Evolutionary conservation across 2,113 vertebrate species (phyloP), one percentile per base, ranked within the genome.

Genomic region (Callocephalon fimbriatum): DNA sequence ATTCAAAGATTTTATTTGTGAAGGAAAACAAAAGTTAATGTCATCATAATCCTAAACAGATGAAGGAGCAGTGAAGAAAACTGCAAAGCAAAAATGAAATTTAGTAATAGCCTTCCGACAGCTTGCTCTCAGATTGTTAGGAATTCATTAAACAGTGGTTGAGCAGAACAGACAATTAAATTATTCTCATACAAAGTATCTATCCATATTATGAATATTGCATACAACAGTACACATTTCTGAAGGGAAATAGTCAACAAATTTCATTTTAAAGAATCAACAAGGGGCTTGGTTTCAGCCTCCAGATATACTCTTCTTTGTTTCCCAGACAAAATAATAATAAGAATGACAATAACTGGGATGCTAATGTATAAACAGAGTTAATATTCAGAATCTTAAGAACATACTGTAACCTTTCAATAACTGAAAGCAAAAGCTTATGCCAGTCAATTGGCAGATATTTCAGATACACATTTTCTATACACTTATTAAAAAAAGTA

Each of bases 81-180:
- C 85, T 94, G 88, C 58, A 97, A 83, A 97, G 51, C 73, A 98
- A 98, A 98, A 96, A 98, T 7, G 40, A 97, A 97, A 97, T 97
- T 97, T 98, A 98, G 97, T 97, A 97, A 97, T 84, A 40, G 56
- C 31, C 80, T 94, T 97, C 95, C 21, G 61, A 96, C 75, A 91
- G 83, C 91, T 96, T 97, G 90, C 88, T 96, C 95, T 96, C 92
- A 96, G 92, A 97, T 95, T 97, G 90, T 97, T 97, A 98, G 85
- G 94, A 97, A 98, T 98, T 98, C 95, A 97, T 98, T 98, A 98
- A 98, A 97, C 80, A 98, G 97, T 92, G 83, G 77, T 88, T 97
- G 96, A 97, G 94, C 47, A 97, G 95, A 95, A 83, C 42, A 97
- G 95, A 97, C 94, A 97, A 97, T 97, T 98, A 98, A 98, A 98